Evolutionary conservation across 2,888 invertebrate genomes (phyloP).

Genomic region (Gymnoscelis rufifasciata): DNA sequence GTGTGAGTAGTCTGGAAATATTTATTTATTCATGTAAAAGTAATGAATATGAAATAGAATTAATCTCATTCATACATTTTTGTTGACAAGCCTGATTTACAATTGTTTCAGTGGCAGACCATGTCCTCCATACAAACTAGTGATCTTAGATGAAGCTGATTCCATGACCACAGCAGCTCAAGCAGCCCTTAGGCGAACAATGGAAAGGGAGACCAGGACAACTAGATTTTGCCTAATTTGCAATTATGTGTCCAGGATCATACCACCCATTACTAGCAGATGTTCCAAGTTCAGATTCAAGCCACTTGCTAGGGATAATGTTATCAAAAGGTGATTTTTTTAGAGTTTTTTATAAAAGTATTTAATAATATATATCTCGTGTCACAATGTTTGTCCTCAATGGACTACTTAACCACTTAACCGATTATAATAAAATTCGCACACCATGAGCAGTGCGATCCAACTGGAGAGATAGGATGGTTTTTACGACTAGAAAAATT

Average conservation of each 20-base stretch:
- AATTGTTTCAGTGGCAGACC: slow-evolving; percentile 82
- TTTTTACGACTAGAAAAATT: too few species aligned
- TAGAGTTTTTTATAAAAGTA: too few species aligned
- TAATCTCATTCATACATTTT: too few species aligned
- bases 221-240: slow-evolving; percentile 99
- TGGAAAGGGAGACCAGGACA: slow-evolving; percentile 96
- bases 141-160: slow-evolving; percentile 99
- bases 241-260: slow-evolving; percentile 98
- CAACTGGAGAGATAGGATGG: too few species aligned
- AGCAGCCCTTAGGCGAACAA: slow-evolving; percentile 96
- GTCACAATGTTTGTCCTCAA: too few species aligned
- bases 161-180: slow-evolving; percentile 99
- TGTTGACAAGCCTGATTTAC: background rate
- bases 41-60: too few species aligned
- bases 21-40: too few species aligned
- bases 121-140: slow-evolving; percentile 96
- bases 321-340: slow-evolving; percentile 74
- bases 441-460: too few species aligned
- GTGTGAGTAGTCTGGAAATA: too few species aligned
- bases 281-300: slow-evolving; percentile 99
- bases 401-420: too few species aligned
- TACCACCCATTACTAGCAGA: slow-evolving; percentile 97
- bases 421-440: too few species aligned
- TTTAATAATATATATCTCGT: too few species aligned
- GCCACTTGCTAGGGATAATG: slow-evolving; percentile 86